Evolutionary conservation across 2,888 invertebrate species (phyloP).

Genomic region (Anticlea derivata): DNA sequence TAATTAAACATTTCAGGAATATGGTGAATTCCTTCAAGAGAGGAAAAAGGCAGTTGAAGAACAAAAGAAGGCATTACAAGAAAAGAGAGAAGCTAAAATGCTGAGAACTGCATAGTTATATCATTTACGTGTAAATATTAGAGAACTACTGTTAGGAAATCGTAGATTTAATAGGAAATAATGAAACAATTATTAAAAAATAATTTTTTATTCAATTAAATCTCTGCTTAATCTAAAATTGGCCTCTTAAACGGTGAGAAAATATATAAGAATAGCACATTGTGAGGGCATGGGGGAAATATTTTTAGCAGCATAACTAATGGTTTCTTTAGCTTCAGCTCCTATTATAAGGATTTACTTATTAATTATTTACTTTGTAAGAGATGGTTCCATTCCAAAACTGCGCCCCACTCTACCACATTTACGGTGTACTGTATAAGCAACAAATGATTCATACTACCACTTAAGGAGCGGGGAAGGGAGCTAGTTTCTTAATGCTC

Average conservation of each 20-base stretch:
- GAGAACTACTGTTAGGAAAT: constrained; percentile 29
- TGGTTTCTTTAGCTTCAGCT: neutral
- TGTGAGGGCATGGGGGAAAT: constrained; percentile 3
- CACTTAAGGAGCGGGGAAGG: too few species aligned
- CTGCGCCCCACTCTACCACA: too few species aligned
- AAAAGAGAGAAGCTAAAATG: constrained; percentile 95
- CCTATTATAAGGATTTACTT: too few species aligned
- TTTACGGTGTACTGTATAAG: too few species aligned
- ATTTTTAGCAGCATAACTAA: neutral
- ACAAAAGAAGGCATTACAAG: constrained; percentile 90
- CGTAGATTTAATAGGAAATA: constrained; percentile 34
- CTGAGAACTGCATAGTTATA: constrained; percentile 86
- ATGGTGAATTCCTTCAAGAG: constrained; percentile 91
- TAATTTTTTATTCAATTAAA: constrained; percentile 27
- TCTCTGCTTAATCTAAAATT: constrained; percentile 32
- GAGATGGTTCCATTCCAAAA: too few species aligned
- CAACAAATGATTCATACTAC: too few species aligned
- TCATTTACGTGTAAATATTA: constrained; percentile 31
- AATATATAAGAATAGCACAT: neutral
- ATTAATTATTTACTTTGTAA: too few species aligned
- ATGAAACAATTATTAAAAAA: constrained; percentile 35
- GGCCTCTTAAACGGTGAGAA: constrained; percentile 24
- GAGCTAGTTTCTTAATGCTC: neutral
- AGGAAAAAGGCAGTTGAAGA: constrained; percentile 87
- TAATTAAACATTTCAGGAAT: constrained; percentile 81